Evolutionary conservation across 2,113 vertebrate species (phyloP).

Genomic region (Rhinolophus sinicus): DNA sequence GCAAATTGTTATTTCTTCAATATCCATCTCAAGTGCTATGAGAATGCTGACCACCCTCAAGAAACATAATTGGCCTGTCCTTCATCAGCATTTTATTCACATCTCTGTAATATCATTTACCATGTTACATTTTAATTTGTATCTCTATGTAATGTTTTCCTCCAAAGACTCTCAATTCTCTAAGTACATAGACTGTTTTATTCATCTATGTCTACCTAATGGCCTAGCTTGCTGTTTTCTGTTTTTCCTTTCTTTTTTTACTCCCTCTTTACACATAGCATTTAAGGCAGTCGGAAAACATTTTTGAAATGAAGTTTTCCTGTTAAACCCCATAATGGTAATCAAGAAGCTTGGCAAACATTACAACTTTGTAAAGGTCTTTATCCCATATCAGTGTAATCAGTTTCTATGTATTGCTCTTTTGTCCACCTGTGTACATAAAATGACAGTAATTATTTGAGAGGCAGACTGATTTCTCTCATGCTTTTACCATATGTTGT

Average conservation of each 20-base stretch:
- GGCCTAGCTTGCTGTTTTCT: not conserved
- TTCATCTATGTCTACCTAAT: not conserved
- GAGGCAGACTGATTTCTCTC: not conserved
- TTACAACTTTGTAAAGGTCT: not conserved
- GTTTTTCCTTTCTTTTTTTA: not conserved
- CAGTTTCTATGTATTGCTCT: not conserved
- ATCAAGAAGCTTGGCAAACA: not conserved
- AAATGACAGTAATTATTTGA: conserved; percentile 26
- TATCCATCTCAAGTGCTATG: not conserved
- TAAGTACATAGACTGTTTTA: not conserved
- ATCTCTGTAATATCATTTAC: not conserved
- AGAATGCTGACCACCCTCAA: not conserved
- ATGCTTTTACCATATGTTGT: conserved; percentile 36
- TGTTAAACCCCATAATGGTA: not conserved
- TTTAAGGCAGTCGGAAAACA: not conserved
- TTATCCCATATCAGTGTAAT: not conserved
- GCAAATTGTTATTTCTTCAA: not conserved
- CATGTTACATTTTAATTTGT: not conserved
- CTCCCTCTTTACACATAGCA: not conserved
- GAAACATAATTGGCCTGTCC: not conserved
- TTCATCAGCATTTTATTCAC: not conserved
- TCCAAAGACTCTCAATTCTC: not conserved
- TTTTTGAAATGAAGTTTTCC: not conserved
- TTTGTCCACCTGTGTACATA: not conserved
- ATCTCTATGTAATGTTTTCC: not conserved